Conservation (phyloP, 2,888 invertebrate species). For the Catocala fraxini region DNA sequence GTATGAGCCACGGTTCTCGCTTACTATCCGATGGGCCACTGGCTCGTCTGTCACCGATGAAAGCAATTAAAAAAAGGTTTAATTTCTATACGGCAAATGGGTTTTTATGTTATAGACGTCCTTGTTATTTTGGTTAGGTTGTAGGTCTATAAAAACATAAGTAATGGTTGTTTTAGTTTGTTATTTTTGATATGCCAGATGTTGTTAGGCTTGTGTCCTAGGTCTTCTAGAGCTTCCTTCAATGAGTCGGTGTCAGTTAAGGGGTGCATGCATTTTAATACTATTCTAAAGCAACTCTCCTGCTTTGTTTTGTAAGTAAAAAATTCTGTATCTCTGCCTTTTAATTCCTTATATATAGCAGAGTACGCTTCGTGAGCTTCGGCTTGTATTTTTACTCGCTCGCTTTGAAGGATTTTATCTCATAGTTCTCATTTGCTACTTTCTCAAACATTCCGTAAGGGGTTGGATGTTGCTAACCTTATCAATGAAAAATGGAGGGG, state of each 20-base stretch:
- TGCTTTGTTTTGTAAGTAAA: neutral
- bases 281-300: neutral
- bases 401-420: neutral
- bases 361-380: neutral
- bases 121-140: slow-evolving; percentile 4
- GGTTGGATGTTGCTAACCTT: slow-evolving; percentile 3
- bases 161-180: neutral
- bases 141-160: slow-evolving; percentile 6
- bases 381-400: slow-evolving; percentile 4
- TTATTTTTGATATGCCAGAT: neutral
- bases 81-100: slow-evolving; percentile 7
- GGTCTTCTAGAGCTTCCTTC: neutral
- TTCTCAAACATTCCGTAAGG: neutral
- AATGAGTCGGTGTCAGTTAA: slow-evolving; percentile 1
- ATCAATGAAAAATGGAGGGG: slow-evolving; percentile 4
- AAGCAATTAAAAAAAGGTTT: too few species aligned
- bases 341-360: neutral
- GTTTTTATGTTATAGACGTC: slow-evolving; percentile 4
- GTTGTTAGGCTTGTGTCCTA: neutral
- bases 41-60: too few species aligned
- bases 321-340: neutral
- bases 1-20: too few species aligned
- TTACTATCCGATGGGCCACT: too few species aligned
- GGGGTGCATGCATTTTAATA: slow-evolving; percentile 6
- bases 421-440: neutral